These are phyloP conservation scores for Dissostichus mawsoni DNA, from an alignment of 2,113 vertebrate genomes.

Conservation along the genomic window DNA sequence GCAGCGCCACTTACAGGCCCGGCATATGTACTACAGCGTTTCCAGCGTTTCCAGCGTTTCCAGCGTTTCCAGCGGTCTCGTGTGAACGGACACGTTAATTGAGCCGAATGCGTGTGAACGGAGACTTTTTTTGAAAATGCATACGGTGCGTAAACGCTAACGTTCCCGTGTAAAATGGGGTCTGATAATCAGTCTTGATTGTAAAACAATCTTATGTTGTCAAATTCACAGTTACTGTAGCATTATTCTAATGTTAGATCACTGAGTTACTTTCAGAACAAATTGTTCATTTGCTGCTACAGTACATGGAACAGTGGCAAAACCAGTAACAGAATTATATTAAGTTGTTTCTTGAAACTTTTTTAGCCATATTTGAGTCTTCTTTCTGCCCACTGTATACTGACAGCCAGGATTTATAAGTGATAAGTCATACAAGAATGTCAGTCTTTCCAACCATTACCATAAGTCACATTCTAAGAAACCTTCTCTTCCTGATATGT, in stretches of 20 bases:
- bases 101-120: no score
- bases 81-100: no score
- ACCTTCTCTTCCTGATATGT: conserved; percentile 35
- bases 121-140: no score
- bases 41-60: no score
- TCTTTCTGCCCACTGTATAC: no score
- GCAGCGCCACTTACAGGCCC: no score
- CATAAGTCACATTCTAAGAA: conserved; percentile 32
- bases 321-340: background rate
- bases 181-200: background rate
- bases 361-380: background rate
- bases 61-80: no score
- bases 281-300: background rate
- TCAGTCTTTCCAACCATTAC: conserved; percentile 12
- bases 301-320: background rate
- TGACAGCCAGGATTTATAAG: no score
- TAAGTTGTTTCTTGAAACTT: no score
- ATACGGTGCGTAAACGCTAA: no score
- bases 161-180: no score
- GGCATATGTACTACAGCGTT: no score
- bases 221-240: background rate
- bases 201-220: background rate
- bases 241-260: background rate
- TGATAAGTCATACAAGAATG: conserved; percentile 2
- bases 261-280: accelerated